Conservation (phyloP, 2,113 vertebrate species). For the Abramis brama region DNA sequence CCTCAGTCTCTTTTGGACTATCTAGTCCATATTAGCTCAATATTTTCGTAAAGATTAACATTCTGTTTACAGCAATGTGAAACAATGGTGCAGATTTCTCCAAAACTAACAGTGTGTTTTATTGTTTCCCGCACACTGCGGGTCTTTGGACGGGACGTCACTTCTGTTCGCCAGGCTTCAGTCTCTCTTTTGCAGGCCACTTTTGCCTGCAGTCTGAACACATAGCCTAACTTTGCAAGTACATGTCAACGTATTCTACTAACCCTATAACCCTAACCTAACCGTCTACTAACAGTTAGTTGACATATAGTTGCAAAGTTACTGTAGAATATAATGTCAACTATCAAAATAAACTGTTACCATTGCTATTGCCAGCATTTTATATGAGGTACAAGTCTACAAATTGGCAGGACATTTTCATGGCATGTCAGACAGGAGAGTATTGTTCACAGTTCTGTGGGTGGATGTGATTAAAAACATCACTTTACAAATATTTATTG, state of each 20-base stretch:
- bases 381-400: background rate
- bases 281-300: no score
- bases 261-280: no score
- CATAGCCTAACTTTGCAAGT: no score
- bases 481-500: background rate
- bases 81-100: background rate
- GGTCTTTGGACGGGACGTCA: background rate
- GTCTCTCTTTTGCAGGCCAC: no score
- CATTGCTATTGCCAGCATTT: background rate
- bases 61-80: conserved; percentile 7
- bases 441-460: background rate
- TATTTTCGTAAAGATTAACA: background rate
- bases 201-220: no score
- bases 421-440: background rate
- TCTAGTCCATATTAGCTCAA: background rate
- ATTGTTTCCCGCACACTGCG: background rate
- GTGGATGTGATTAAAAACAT: background rate
- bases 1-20: background rate
- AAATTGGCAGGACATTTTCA: background rate
- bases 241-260: no score
- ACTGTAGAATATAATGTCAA: no score
- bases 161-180: no score
- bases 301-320: no score
- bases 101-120: background rate
- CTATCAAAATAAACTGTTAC: no score